phyloP scores from a whole-genome alignment of 2,888 invertebrate genomes.

The Cantharis nigra region DNA sequence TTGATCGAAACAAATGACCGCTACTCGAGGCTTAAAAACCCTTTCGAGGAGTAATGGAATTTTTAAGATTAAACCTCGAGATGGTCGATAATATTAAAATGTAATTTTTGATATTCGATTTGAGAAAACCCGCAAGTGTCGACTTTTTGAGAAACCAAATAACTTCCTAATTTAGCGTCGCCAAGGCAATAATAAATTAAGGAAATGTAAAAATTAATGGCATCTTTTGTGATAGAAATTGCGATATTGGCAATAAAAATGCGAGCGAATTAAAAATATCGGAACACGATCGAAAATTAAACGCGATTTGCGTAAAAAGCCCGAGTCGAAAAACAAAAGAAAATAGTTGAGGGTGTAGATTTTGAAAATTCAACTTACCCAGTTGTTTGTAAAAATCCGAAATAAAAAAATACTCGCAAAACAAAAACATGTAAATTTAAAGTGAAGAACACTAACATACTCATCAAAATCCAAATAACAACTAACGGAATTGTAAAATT shows the following conservation, averaged over 20 bases:
- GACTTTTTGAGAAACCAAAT: neutral
- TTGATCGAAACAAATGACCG: neutral
- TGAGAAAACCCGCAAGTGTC: neutral
- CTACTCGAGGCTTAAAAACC: neutral
- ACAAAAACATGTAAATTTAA: slow-evolving; percentile 4
- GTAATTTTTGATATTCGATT: neutral
- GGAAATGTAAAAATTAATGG: neutral
- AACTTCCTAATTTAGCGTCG: neutral
- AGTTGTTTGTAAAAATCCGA: slow-evolving; percentile 1
- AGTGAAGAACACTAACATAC: neutral
- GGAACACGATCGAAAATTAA: neutral
- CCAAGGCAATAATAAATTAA: neutral
- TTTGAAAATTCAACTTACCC: neutral
- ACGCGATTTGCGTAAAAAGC: neutral
- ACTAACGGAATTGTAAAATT: slow-evolving; percentile 28
- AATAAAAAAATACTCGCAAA: neutral
- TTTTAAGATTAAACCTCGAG: neutral
- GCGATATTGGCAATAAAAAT: neutral
- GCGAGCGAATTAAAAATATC: neutral
- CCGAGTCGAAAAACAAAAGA: neutral
- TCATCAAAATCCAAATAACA: neutral
- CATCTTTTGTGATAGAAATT: neutral
- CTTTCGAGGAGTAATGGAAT: neutral
- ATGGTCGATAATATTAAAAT: neutral
- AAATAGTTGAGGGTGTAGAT: neutral